Base-by-base conservation (phyloP, 2,113 vertebrate species). In the Penelope pileata region DNA sequence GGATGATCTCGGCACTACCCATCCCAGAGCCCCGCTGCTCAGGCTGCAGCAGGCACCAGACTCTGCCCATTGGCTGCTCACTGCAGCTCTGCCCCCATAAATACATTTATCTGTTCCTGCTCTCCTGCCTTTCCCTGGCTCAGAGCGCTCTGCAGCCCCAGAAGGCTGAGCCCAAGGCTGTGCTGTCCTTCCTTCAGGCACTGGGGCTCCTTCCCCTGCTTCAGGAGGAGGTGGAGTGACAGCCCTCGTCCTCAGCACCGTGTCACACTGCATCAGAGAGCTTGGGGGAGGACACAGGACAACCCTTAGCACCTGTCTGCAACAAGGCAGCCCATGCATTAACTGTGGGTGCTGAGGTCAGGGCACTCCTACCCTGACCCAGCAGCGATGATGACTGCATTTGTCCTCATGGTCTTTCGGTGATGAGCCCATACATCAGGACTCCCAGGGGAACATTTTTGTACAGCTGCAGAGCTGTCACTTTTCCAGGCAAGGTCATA, bases 371-470 rank as follows among this genome's bases (percentile, higher is more conserved):
- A 10, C 22, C 16, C 56, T 8, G 64, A 24, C 22, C 32, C 47
- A 21, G 40, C 22, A 36, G 30, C 26, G 48, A 34, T 9, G 0
- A 27, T 0, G 4, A 1, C 47, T 21, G 9, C 2, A 0, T 34
- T 13, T 7, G 16, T 9, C 27, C 66, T 16, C 34, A 4, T 1
- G 56, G 18, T 6, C 1, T 7, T 23, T 0, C 32, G 53, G 47
- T 0, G 0, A 45, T 3, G 21, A 78, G 40, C 42, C 22, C 16
- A 1, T 3, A 5, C 43, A 2, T 12, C 17, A 16, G n/a, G 34
- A 19, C 47, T 64, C 36, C n/a, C 22, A 7, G 53, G 8, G 42
- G 36, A 62, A 19, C 7, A 7, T 6, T 9, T 0, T 34, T 9
- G 9, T 30, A 45, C 29, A 17, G 9, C 26, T 32, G 21, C n/a